Evolutionary conservation across 2,797 vertebrate genomes (phyloP).

Genomic region (Megaceryle alcyon): DNA sequence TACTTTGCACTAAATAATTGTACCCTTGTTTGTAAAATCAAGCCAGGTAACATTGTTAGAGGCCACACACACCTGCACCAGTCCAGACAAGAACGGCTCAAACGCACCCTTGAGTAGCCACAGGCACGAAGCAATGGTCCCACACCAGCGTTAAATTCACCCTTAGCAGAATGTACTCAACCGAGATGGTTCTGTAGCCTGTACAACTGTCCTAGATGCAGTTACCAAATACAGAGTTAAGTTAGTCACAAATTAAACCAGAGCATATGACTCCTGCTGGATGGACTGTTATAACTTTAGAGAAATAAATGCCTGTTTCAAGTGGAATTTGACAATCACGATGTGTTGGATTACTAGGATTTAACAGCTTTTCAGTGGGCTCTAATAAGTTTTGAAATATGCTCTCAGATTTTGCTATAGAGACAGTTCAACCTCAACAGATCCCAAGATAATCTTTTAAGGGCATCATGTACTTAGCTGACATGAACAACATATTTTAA

Average conservation of each 20-base stretch:
- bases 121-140: fast-evolving
- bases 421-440: constrained; percentile 39
- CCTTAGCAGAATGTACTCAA: neutral
- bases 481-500: constrained; percentile 76
- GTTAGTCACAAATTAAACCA: neutral
- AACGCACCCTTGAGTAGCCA: neutral
- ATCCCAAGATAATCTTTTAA: constrained; percentile 71
- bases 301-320: neutral
- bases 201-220: neutral
- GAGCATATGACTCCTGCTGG: neutral
- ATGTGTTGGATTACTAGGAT: neutral
- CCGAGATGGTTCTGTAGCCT: neutral
- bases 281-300: neutral
- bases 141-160: neutral
- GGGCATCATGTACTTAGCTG: constrained; percentile 72
- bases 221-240: neutral
- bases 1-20: neutral
- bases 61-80: neutral
- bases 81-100: neutral
- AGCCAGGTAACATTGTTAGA: neutral
- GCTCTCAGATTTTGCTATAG: constrained; percentile 22
- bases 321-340: neutral
- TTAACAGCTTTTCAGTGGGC: constrained; percentile 20
- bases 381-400: constrained; percentile 13
- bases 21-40: neutral